Evolutionary conservation across 2,113 vertebrate species (phyloP), one percentile per base, ranked within the genome.

Genomic region (Hymenochirus boettgeri): DNA sequence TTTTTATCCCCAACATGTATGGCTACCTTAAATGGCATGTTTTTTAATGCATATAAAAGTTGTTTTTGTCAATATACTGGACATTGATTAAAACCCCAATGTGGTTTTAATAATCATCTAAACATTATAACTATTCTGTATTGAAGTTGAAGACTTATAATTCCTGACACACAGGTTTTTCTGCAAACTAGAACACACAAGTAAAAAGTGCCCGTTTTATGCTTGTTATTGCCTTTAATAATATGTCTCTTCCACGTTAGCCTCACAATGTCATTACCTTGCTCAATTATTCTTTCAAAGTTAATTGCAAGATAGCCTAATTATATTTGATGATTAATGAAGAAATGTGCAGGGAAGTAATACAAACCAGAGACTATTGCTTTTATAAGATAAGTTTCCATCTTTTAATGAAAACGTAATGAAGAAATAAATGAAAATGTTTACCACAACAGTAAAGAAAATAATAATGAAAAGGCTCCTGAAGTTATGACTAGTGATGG

Each of bases 281-380:
- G 47, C 24, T 22, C 57, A 69, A 69, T 69, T 69, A 69, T 69
- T 69, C 65, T 60, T 69, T 69, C 57, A 60, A 60, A 69, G 47
- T 53, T 69, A 69, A 60, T 69, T 69, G 54, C 56, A 58, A 69
- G 65, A 69, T 60, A 60, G 47, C 47, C 65, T 69, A 69, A 69
- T 69, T 69, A 69, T 69, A 69, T 69, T 59, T 69, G 47, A 69
- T 69, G 65, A 67, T 67, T 58, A 67, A 67, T 67, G 64, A 67
- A 59, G 33, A 69, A 69, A 60, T 69, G 56, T 31, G 65, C 48
- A 22, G 57, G 45, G 57, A 37, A 59, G 48, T 52, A 69, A 69
- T 69, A 60, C 52, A 69, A 53, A 54, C 57, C 47, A 53, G 56
- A 48, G 65, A 53, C 56, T 57, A 60, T 69, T 69, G 65, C 65